phyloP scores from a whole-genome alignment of 2,797 vertebrate genomes.

The Arnoldichthys spilopterus region DNA sequence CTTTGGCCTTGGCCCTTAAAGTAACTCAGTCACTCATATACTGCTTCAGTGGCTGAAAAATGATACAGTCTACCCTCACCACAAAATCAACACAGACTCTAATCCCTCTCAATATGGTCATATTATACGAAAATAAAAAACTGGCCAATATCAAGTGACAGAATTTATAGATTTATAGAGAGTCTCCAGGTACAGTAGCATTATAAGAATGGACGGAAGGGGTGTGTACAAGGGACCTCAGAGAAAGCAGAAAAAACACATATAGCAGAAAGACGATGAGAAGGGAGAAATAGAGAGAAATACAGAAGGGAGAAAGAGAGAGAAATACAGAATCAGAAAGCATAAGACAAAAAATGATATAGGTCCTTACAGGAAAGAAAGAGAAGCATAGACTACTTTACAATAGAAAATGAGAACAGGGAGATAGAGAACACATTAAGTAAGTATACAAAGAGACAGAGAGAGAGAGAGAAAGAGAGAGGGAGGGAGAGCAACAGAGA shows the following conservation, averaged over 20 bases:
- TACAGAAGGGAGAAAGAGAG: not conserved
- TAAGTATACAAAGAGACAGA: too few relatives aligned
- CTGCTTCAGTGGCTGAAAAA: conserved; percentile 46
- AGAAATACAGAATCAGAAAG: not conserved
- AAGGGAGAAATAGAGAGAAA: too few relatives aligned
- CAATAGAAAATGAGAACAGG: not conserved
- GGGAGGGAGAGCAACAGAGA: too few relatives aligned
- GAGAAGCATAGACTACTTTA: not conserved
- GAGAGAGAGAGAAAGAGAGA: too few relatives aligned
- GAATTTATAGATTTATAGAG: conserved; percentile 32
- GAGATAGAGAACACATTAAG: not conserved
- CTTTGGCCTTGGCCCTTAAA: not conserved
- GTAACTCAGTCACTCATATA: conserved; percentile 30
- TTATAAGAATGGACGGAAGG: conserved; percentile 21
- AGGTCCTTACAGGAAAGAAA: not conserved
- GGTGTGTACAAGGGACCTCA: not conserved
- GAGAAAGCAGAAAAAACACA: not conserved
- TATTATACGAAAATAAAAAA: conserved; percentile 55
- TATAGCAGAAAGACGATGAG: not conserved
- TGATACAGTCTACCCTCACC: conserved; percentile 39
- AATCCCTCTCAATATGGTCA: conserved; percentile 33
- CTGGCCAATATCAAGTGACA: conserved; percentile 46
- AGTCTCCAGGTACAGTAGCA: conserved; percentile 43
- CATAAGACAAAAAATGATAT: not conserved
- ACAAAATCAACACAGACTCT: conserved; percentile 36